A percentile compares a stretch with the other conserved stretches of the same genome.
These are phyloP conservation scores for Trialeurodes vaporariorum DNA, from an alignment of 1,140 invertebrate species.

Conservation along the genomic window DNA sequence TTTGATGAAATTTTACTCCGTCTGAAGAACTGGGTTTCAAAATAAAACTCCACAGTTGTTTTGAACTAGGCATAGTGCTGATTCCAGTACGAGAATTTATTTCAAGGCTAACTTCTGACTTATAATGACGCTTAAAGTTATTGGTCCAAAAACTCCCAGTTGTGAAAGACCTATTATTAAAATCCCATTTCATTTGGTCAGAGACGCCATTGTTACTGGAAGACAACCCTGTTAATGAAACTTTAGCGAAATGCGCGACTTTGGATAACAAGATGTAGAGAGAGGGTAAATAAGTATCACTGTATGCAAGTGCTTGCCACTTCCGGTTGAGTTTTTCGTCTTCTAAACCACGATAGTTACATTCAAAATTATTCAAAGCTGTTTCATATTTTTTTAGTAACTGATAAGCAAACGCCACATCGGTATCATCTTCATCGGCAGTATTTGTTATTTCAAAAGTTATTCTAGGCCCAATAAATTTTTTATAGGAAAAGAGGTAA, in stretches of 20 bases:
- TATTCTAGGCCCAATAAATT: background rate
- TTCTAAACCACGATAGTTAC: background rate
- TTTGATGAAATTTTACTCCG: too few species aligned
- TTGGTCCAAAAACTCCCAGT: background rate
- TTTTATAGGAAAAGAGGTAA: too few species aligned
- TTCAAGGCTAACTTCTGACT: background rate
- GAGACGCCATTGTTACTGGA: background rate
- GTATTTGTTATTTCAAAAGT: background rate
- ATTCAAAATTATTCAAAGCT: background rate
- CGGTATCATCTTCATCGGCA: background rate
- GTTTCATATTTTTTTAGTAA: background rate
- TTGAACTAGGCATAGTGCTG: background rate
- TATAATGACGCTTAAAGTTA: too few species aligned
- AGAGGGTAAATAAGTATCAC: background rate
- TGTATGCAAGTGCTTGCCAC: background rate
- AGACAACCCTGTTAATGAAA: background rate
- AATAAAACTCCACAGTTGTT: background rate
- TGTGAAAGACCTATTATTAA: background rate
- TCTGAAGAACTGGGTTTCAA: background rate
- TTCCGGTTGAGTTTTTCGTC: background rate
- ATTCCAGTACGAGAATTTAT: background rate
- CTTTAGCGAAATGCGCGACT: background rate
- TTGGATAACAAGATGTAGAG: background rate
- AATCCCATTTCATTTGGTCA: background rate
- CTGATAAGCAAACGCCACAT: background rate